Evolutionary conservation across 2,113 vertebrate genomes (phyloP).

Genomic region (Parus major): DNA sequence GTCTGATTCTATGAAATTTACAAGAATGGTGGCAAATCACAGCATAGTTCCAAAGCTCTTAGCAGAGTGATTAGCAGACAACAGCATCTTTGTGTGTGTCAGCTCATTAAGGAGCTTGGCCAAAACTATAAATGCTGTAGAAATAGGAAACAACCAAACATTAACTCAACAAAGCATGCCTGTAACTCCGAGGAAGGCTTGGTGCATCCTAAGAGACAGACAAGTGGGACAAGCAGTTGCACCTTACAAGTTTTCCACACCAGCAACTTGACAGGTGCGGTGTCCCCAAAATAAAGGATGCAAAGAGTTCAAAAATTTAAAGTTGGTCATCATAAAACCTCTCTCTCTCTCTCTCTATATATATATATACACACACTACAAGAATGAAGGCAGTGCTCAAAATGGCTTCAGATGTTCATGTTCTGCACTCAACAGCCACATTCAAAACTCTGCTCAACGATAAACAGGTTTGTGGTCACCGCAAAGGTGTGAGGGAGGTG

Average conservation of each 20-base stretch:
- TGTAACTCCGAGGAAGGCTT: not conserved
- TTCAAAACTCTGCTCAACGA: not conserved
- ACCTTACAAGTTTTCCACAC: not conserved
- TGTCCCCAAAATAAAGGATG: not conserved
- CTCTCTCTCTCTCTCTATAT: not conserved
- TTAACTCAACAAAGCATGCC: not conserved
- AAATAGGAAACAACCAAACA: not conserved
- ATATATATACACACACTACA: not conserved
- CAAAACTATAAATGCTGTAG: not conserved
- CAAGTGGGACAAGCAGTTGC: not conserved
- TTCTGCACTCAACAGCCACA: not conserved
- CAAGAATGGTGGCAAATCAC: not conserved
- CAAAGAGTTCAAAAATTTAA: not conserved
- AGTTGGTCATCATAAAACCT: not conserved
- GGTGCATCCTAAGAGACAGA: not conserved
- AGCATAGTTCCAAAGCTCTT: not conserved
- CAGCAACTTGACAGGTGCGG: not conserved
- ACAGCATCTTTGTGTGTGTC: not conserved
- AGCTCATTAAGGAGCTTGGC: not conserved
- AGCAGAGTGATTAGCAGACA: not conserved
- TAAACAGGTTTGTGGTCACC: not conserved
- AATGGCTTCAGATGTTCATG: not conserved
- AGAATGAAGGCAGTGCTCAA: not conserved
- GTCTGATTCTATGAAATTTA: not conserved
- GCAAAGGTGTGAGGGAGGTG: accelerated